Evolutionary conservation across 64 coral and sea anemone species (phyloP).

Genomic region (Anthopleura sola): DNA sequence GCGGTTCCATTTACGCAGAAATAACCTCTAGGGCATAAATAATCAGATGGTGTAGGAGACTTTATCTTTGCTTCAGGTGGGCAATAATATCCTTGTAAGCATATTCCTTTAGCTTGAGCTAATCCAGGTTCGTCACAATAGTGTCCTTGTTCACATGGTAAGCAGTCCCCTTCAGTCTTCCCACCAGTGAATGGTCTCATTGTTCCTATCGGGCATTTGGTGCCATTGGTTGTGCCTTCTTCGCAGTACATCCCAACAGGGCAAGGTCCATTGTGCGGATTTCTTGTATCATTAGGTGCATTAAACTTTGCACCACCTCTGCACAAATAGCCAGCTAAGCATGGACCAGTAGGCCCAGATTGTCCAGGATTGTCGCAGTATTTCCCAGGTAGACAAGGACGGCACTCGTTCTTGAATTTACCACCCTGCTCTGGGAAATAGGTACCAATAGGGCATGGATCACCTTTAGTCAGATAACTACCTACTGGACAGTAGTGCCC

Average conservation of each 20-base stretch:
- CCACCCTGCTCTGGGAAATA: slow-evolving; percentile 49
- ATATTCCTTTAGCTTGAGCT: slow-evolving; percentile 37
- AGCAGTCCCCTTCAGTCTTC: slow-evolving; percentile 54
- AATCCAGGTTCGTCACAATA: slow-evolving; percentile 83
- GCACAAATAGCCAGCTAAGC: slow-evolving; percentile 72
- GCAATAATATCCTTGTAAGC: slow-evolving; percentile 79
- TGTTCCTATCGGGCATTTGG: slow-evolving; percentile 78
- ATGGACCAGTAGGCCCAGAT: slow-evolving; percentile 56
- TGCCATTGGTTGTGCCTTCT: slow-evolving; percentile 77
- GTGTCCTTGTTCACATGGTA: slow-evolving; percentile 73
- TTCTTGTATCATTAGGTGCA: slow-evolving; percentile 54
- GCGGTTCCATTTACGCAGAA: slow-evolving; percentile 76
- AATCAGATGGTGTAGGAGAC: slow-evolving; percentile 52
- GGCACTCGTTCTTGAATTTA: slow-evolving; percentile 73
- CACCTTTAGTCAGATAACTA: slow-evolving; percentile 37
- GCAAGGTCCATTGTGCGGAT: slow-evolving; percentile 55
- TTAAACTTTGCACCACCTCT: slow-evolving; percentile 65
- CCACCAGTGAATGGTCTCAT: slow-evolving; percentile 65
- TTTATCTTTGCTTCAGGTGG: slow-evolving; percentile 74
- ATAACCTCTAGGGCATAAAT: slow-evolving; percentile 72
- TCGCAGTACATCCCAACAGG: slow-evolving; percentile 81
- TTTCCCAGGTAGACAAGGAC: slow-evolving; percentile 58
- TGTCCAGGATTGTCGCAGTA: slow-evolving; percentile 80
- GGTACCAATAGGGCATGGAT: slow-evolving; percentile 77
- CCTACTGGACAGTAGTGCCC: slow-evolving; percentile 85